phyloP scores from a whole-genome alignment of 2,113 vertebrate genomes.

The Aldabrachelys gigantea region DNA sequence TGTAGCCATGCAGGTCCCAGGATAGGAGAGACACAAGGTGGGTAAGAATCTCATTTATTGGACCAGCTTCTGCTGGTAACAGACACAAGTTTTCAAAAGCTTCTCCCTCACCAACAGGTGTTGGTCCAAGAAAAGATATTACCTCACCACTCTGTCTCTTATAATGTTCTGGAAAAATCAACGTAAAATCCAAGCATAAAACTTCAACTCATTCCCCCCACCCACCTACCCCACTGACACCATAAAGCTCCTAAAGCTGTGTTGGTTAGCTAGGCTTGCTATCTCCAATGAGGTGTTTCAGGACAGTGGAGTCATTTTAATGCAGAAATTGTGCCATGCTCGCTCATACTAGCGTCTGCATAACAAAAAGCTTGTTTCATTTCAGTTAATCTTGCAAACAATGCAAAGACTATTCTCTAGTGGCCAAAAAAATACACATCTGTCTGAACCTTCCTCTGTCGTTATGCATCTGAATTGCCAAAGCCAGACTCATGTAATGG shows the following conservation, averaged over 20 bases:
- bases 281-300: rapidly evolving
- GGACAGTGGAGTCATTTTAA: rapidly evolving
- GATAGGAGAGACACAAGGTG: too few species aligned
- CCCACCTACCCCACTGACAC: too few species aligned
- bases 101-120: not conserved
- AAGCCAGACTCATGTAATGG: not conserved
- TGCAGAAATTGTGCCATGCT: rapidly evolving
- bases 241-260: too few species aligned
- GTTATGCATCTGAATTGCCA: not conserved
- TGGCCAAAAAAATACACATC: rapidly evolving
- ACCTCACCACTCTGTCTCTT: too few species aligned
- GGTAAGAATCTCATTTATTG: too few species aligned
- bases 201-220: not conserved
- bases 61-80: too few species aligned
- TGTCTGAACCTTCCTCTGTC: not conserved
- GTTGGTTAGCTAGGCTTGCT: not conserved
- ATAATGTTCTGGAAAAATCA: not conserved
- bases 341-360: rapidly evolving
- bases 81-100: not conserved
- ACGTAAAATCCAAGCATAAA: not conserved
- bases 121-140: too few species aligned
- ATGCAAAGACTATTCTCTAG: rapidly evolving
- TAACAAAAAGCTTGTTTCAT: not conserved
- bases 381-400: rapidly evolving
- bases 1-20: too few species aligned